These are phyloP conservation scores for Athene noctua DNA, from an alignment of 2,113 vertebrate species.

Conservation along the genomic window DNA sequence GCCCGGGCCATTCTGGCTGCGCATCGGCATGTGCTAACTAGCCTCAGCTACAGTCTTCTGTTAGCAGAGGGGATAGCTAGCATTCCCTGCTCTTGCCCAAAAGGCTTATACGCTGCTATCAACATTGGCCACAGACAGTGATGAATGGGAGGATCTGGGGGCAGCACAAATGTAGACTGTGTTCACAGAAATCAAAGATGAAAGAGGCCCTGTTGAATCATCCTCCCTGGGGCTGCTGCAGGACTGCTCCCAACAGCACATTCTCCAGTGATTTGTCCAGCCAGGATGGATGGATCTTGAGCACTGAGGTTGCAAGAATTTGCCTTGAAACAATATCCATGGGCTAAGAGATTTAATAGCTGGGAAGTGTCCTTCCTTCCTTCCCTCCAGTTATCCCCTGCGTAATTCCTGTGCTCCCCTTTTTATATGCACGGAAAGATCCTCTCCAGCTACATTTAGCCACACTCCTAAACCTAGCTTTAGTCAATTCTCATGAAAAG, in stretches of 20 bases:
- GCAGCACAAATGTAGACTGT: neutral
- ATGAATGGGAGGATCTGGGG: neutral
- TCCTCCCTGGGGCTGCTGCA: neutral
- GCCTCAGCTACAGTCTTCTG: accelerated
- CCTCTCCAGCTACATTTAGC: neutral
- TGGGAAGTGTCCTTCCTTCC: neutral
- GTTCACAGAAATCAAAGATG: neutral
- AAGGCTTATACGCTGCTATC: neutral
- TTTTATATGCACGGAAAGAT: accelerated
- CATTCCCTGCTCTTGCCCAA: neutral
- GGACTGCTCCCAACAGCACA: neutral
- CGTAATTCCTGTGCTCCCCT: neutral
- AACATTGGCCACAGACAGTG: neutral
- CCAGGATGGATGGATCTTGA: neutral
- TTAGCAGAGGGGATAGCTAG: neutral
- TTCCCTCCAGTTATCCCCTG: neutral
- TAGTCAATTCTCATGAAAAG: neutral
- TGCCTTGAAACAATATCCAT: neutral
- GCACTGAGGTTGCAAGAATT: neutral
- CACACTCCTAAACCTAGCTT: neutral
- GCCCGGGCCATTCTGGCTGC: accelerated
- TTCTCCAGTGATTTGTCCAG: neutral
- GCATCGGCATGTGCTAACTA: neutral
- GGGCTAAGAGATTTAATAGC: neutral
- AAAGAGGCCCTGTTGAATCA: neutral